A percentile compares a stretch with the other conserved stretches of the same genome.
Evolutionary conservation across 2,888 invertebrate genomes (phyloP).

Genomic region (Homarus gammarus): DNA sequence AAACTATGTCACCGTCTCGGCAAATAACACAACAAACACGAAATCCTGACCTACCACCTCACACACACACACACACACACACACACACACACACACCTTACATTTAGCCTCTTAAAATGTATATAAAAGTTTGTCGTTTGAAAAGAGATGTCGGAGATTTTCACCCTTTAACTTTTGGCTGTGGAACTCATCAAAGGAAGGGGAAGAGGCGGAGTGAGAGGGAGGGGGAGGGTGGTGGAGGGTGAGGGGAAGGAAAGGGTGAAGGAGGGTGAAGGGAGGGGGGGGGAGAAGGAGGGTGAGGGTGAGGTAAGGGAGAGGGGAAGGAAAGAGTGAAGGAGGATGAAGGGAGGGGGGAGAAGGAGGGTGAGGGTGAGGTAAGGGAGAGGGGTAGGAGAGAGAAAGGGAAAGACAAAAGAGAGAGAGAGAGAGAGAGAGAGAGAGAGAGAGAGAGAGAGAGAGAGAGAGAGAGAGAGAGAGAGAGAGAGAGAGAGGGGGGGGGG

Average conservation of each 20-base stretch:
- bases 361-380: background rate
- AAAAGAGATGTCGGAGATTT: too few relatives aligned
- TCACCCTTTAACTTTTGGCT: too few relatives aligned
- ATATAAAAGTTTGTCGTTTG: too few relatives aligned
- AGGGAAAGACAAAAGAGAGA: background rate
- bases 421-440: background rate
- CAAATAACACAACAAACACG: too few relatives aligned
- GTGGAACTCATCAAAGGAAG: too few relatives aligned
- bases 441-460: background rate
- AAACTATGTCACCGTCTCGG: too few relatives aligned
- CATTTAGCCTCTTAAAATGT: too few relatives aligned
- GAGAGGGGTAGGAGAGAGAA: background rate
- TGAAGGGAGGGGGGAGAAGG: background rate
- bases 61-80: too few relatives aligned
- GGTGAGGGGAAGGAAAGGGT: background rate
- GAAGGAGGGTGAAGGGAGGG: background rate
- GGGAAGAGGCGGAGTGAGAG: background rate
- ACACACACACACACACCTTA: too few relatives aligned
- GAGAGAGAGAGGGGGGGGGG: too few relatives aligned
- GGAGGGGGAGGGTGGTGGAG: too few relatives aligned
- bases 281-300: background rate
- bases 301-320: background rate
- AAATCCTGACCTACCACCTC: too few relatives aligned
- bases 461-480: background rate
- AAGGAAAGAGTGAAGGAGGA: background rate